Evolutionary conservation across 1,140 invertebrate species (phyloP), one percentile per base, ranked within the genome.

Genomic region (Calephelis nemesis): DNA sequence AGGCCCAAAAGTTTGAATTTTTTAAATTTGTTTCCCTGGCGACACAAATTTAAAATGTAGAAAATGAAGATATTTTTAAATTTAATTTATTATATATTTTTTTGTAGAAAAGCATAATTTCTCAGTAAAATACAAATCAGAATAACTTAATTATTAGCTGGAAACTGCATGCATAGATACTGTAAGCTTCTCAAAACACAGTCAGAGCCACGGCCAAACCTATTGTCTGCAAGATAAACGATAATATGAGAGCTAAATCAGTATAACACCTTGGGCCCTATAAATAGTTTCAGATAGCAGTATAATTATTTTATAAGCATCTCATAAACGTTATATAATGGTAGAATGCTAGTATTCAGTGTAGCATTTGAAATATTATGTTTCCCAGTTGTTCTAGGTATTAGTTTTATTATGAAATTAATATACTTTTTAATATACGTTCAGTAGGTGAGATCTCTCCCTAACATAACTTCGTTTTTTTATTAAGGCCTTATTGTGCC

Each of bases 141-240:
- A 19, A 54, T 54, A 19, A 45, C 42, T 45, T 45, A 9, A 45
- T 15, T 15, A 19, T 15, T 5, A 54, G 1, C 13, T 30, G 52
- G 15, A 54, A 54, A 54, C 11, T 30, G 7, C 42, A 54, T 54
- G 4, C 13, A 52, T 52, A 52, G 50, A n/a, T 19, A 9, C 50
- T 5, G 13, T 7, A 50, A 30, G 30, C 30, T 30, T 45, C 1
- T 52, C 15, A 52, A 52, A 52, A 52, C 50, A 9, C 50, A 52
- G 50, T 19, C 13, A 19, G 13, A 19, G 50, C 50, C 50, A 15
- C 52, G 19, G 52, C 30, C 52, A 54, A 54, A 54, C 52, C 15
- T 54, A 54, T 54, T 54, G 52, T 54, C 52, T 54, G 11, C 10
- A 54, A 54, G 52, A 54, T 54, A 54, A 54, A 54, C 30, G 52